Conservation (phyloP, 2,113 vertebrate species). For the Dinomys branickii region DNA sequence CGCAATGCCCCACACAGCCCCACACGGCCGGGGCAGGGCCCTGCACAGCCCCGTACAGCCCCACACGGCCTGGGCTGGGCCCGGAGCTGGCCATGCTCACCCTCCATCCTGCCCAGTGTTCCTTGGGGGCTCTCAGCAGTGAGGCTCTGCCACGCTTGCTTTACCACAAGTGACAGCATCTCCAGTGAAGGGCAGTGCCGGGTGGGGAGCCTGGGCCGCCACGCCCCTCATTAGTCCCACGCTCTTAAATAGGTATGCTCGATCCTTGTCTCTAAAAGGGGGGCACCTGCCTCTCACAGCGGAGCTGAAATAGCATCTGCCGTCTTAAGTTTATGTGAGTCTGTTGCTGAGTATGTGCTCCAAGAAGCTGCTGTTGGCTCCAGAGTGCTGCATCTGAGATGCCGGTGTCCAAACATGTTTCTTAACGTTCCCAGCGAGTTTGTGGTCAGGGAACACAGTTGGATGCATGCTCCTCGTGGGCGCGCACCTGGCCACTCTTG, state of each 20-base stretch:
- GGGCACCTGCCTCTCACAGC: not conserved
- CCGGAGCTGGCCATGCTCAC: not conserved
- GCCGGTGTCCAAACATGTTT: fast-evolving
- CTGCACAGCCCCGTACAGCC: too few species aligned
- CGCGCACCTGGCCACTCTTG: fast-evolving
- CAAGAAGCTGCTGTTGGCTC: not conserved
- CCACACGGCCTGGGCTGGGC: not conserved
- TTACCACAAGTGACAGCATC: not conserved
- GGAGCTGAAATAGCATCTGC: fast-evolving
- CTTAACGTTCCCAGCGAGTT: not conserved
- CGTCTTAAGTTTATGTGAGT: fast-evolving
- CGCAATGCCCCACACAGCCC: not conserved
- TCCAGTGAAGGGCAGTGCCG: fast-evolving
- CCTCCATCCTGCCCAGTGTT: not conserved
- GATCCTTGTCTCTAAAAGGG: not conserved
- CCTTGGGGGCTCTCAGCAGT: not conserved
- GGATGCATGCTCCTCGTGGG: fast-evolving
- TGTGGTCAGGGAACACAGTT: fast-evolving
- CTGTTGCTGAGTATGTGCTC: fast-evolving
- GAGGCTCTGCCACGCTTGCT: not conserved
- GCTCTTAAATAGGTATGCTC: fast-evolving
- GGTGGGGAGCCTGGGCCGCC: not conserved
- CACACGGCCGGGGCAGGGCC: too few species aligned
- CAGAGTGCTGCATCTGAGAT: not conserved
- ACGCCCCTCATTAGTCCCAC: fast-evolving